Percentiles rank a stretch among this genome's conserved stretches.
Evolutionary conservation across 2,888 invertebrate genomes (phyloP).

Genomic region (Andrena fulva): DNA sequence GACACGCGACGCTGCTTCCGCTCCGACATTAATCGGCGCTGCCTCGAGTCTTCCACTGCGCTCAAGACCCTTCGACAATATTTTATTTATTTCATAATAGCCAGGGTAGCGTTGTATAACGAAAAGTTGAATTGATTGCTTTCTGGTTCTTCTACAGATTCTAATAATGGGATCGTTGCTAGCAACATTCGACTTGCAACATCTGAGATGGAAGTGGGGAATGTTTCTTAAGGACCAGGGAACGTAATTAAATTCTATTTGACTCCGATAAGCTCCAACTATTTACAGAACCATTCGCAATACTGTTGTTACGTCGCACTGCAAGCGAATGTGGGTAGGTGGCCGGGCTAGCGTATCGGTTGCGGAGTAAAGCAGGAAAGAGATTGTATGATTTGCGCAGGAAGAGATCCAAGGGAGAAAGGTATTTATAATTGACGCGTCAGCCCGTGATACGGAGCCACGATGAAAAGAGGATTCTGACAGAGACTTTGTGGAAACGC

Average conservation of each 20-base stretch:
- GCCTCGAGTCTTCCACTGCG: background rate
- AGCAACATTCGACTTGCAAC: no score
- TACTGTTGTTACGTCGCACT: no score
- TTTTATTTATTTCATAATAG: no score
- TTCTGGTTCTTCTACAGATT: no score
- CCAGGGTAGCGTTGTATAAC: no score
- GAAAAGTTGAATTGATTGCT: no score
- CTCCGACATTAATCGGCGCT: background rate
- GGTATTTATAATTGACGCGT: conserved; percentile 14
- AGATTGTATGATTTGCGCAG: background rate
- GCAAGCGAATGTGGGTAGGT: no score
- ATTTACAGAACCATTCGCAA: no score
- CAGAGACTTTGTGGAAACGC: conserved; percentile 8
- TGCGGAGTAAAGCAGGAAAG: background rate
- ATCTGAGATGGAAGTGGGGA: no score
- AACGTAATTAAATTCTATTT: background rate
- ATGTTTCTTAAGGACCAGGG: no score
- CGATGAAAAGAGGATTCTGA: conserved; percentile 8
- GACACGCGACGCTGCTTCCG: conserved; percentile 3
- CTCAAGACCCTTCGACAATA: no score
- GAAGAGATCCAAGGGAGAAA: conserved; percentile 1
- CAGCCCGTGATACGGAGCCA: background rate
- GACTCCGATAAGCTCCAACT: background rate
- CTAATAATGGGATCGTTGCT: no score
- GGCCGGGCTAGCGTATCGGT: background rate